Base-by-base conservation (phyloP, 1,140 invertebrate genomes). In the Drosophila navojoa region DNA sequence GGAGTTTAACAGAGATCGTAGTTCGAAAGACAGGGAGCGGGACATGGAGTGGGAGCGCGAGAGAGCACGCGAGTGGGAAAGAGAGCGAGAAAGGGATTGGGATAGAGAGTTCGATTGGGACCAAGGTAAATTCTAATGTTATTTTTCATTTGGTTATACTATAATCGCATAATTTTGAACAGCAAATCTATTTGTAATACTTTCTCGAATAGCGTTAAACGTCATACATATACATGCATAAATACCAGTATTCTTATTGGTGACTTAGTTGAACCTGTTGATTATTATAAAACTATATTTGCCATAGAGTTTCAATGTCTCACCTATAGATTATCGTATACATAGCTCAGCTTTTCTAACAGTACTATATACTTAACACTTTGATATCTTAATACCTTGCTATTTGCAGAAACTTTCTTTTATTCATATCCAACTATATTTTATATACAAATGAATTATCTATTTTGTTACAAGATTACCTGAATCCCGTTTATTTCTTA, bases 51-150 rank as follows among this genome's bases (percentile, higher is more conserved):
- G 90, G 90, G 90, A 91, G 76, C 81, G 90, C 49, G 90, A 91
- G 68, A 54, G 90, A 67, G 90, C 90, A 27, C 81, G 90, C 64
- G 90, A 91, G 81, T 91, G 90, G 90, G 90, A 91, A 85, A 90
- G 90, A 84, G 90, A 91, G 85, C 85, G 90, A 89, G 90, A 91
- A 84, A 89, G 90, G 89, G 90, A 91, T 90, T 91, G 90, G 90
- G 85, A 91, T 87, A 91, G 90, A 77, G 90, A 91, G 86, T 91
- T 91, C 85, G 90, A 91, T 91, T 91, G 90, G 90, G 90, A 91
- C 81, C 90, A 90, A 91, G 90, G 90, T 91, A 91, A 91, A 87
- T 80, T 80, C 62, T 62, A 77, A 44, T 80, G 54, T 74, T 74
- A 40, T 32, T 64, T 72, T 67, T 67, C 40, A 61, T 85, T 90